Evolutionary conservation across 2,113 vertebrate species (phyloP).

Genomic region (Chelonoidis abingdonii): DNA sequence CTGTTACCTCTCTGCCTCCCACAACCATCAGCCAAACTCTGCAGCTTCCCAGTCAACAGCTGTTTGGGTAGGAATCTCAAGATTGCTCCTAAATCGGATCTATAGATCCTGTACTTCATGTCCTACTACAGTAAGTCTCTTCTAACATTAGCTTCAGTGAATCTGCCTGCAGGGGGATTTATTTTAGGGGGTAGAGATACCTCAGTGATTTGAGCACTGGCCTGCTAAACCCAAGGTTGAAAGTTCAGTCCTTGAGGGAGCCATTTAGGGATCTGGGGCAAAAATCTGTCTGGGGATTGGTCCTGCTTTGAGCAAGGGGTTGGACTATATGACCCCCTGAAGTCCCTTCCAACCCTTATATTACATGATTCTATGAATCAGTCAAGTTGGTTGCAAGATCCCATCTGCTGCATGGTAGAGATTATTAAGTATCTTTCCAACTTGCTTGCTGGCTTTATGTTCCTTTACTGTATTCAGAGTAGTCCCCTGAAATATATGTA

Average conservation of each 20-base stretch:
- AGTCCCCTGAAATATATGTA: fast-evolving
- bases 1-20: neutral
- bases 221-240: too few species aligned
- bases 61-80: neutral
- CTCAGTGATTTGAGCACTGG: too few species aligned
- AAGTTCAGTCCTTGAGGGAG: too few species aligned
- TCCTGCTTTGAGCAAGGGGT: too few species aligned
- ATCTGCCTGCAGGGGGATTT: too few species aligned
- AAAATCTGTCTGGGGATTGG: too few species aligned
- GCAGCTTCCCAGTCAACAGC: neutral
- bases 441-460: neutral
- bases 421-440: neutral
- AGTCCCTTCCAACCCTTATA: neutral
- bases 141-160: too few species aligned
- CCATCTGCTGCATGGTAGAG: too few species aligned
- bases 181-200: too few species aligned
- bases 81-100: neutral
- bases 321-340: too few species aligned
- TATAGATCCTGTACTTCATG: neutral
- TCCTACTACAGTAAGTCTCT: neutral
- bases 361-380: neutral
- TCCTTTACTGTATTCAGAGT: neutral
- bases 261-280: too few species aligned
- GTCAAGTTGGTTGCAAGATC: neutral
- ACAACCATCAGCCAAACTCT: neutral